Evolutionary conservation across 2,113 vertebrate genomes (phyloP), one percentile per base, ranked within the genome.

Genomic region (Saguinus midas): DNA sequence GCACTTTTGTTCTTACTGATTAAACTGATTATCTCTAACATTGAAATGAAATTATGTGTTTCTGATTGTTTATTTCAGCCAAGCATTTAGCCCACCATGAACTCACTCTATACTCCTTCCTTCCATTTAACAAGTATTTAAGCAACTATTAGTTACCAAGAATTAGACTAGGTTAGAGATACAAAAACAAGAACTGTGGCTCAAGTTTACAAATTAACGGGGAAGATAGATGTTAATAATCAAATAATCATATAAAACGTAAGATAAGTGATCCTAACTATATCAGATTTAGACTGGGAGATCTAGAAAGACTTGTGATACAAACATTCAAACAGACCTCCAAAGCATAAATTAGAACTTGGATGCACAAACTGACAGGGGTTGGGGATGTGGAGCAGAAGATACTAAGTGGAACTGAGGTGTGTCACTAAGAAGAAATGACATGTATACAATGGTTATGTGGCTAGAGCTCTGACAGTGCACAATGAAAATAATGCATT

Each of bases 91-190:
- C 11, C 43, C 37, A 72, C 12, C 70, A 93, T 37, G 20, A 73
- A 90, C 32, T 76, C n/a, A 45, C 61, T 35, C 6, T n/a, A 40
- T 32, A n/a, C 20, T 45, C 11, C 27, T 8, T 27, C 16, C 5
- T 40, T 58, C 57, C n/a, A 87, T 23, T 94, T 84, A 87, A 87
- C 40, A 87, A 90, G 81, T 81, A 93, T 35, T 92, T 79, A 95
- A 92, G 29, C 32, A 95, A 55, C 58, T 96, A 68, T 70, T 58
- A 89, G 72, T 96, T 83, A 96, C 14, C 32, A 92, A 37, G n/a
- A 16, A 73, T 87, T 83, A 61, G 29, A 91, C 5, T 29, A 89
- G 32, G 29, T 64, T 64, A 64, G 61, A 12, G 50, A 95, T 25
- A 81, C 13, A 91, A 27, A 92, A 81, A 76, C 6, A 89, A 93